Evolutionary conservation across 2,888 invertebrate species (phyloP).

Genomic region (Platerodrilus igneus): DNA sequence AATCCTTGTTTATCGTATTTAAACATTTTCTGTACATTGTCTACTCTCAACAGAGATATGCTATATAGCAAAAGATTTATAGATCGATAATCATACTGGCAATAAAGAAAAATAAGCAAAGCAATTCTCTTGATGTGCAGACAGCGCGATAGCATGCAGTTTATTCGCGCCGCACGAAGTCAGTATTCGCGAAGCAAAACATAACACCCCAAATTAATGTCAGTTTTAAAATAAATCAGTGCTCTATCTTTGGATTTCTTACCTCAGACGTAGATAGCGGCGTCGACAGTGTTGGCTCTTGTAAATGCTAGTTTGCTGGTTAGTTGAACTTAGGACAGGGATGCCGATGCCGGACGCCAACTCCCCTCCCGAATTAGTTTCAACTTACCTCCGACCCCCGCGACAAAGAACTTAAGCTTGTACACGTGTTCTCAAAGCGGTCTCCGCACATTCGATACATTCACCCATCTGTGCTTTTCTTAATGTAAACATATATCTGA

Average conservation of each 20-base stretch:
- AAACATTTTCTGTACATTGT: no score
- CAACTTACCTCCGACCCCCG: constrained; percentile 28
- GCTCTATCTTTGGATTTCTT: constrained; percentile 32
- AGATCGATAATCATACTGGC: no score
- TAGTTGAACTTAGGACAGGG: constrained; percentile 35
- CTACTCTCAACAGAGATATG: no score
- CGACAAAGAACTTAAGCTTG: constrained; percentile 27
- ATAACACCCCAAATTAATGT: constrained; percentile 34
- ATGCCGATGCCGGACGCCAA: constrained; percentile 36
- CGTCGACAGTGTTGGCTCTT: constrained; percentile 29
- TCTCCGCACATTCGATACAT: constrained; percentile 23
- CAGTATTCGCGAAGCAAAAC: constrained; percentile 31
- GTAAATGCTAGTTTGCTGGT: constrained; percentile 31
- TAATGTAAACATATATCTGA: no score
- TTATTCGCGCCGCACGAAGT: constrained; percentile 24
- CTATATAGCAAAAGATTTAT: no score
- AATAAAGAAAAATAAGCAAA: no score
- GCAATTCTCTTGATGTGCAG: no score
- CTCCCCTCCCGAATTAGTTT: constrained; percentile 32
- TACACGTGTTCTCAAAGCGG: constrained; percentile 33
- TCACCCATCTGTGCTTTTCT: no score
- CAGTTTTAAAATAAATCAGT: constrained; percentile 35
- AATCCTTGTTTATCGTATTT: no score
- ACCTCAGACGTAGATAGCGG: constrained; percentile 31
- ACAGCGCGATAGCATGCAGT: constrained; percentile 23